Base-by-base conservation (phyloP, 2,113 vertebrate genomes). In the Mellivora capensis region DNA sequence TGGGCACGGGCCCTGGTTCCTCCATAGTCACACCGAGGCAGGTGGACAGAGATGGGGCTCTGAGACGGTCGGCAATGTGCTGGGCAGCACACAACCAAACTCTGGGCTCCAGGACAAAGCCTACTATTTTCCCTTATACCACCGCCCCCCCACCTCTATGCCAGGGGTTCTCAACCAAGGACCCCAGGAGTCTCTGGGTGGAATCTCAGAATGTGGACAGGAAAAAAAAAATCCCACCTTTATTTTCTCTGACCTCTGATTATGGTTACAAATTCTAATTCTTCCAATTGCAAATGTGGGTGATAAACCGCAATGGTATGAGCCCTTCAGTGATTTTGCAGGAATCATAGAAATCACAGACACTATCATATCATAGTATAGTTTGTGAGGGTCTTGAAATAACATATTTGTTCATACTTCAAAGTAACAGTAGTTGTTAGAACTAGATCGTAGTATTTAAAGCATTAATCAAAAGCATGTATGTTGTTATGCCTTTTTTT, bases 171-270 rank as follows among this genome's bases (percentile, higher is more conserved):
- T 88, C 52, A 39, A 13, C 71, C 44, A 21, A 84, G 88, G 49
- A 31, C 57, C 74, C 34, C 27, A 15, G n/a, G 21, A 67, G 54
- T 69, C 85, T 93, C 54, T 61, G 11, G 49, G 18, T 62, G 54
- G 61, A 93, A 49, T 69, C 47, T 57, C 15, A 67, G 18, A 77
- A 83, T 31, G 77, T 42, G 42, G 82, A 23, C 61, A 37, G 47
- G 62, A 25, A 21, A 71, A 47, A 59, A 74, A 61, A 57, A 64
- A 44, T 54, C 39, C 74, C 31, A 74, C 39, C 15, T 81, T 86
- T 71, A 57, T 72, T 64, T 82, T 67, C 74, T 61, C 76, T 74
- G 57, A 90, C 67, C 10, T 94, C 90, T 94, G 42, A 77, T 97
- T 62, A 77, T 31, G 87, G 71, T 71, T 37, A 42, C 34, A 92